Base-by-base conservation (phyloP, 2,113 vertebrate species). In the Ascaphus truei region DNA sequence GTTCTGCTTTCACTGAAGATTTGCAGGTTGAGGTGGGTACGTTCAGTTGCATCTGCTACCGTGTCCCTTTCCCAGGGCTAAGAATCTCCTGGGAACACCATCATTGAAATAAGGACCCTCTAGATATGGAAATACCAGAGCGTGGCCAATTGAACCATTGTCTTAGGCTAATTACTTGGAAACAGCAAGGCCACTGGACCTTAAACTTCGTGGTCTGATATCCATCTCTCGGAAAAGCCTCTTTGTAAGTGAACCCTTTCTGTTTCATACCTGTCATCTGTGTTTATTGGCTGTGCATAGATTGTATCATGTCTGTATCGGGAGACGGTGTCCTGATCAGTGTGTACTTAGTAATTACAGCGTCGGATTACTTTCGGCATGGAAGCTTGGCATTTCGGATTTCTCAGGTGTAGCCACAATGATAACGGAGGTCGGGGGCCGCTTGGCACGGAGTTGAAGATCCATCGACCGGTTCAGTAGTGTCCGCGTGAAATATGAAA, bases 81-180 rank as follows among this genome's bases (percentile, higher is more conserved):
- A 26, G 41, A 26, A 31, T 12, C 59, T 47, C 7, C 13, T 33
- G 18, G 3, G n/a, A 25, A 52, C 10, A 1, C 39, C 16, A 59
- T 68, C 41, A 59, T 11, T n/a, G n/a, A n/a, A n/a, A n/a, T 59
- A 47, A 4, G 15, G 5, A 31, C 65, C 53, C 65, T 56, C 53
- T 56, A 66, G 62, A 66, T 53, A 55, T 30, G 63, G 50, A 55
- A 66, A 29, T 55, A 20, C 43, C 43, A 47, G 8, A 47, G 43
- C 43, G 20, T 22, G 18, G 25, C 62, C 33, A 29, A 58, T 68
- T 51, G 10, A 23, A 10, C 31, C 8, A 59, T 69, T 69, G 56
- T 69, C 34, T 68, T 26, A 50, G 55, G 41, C 66, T 60, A 69
- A 69, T 69, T 69, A 31, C 16, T 69, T 30, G 45, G 33, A 69